Base-by-base conservation (phyloP, 2,113 vertebrate species). In the Natator depressus region DNA sequence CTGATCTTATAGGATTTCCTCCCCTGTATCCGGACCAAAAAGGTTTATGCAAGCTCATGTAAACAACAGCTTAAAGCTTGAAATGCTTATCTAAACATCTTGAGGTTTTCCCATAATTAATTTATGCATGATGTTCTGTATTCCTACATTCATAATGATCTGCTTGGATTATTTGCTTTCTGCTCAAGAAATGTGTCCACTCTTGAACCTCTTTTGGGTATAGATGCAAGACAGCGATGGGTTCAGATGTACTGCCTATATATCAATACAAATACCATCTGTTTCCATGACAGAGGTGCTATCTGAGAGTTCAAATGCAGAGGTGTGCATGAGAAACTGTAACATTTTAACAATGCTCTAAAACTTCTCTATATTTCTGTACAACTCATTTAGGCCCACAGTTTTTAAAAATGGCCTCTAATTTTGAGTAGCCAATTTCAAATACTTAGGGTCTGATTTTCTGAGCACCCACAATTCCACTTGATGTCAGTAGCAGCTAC, bases 1-100 rank as follows among this genome's bases (percentile, higher is more conserved):
- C 42, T 76, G 24, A 27, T 76, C 6, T 76, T 76, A 65, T 38
- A 95, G 46, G 46, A 87, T 93, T 93, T 96, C 83, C 80, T 90
- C 46, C 72, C 79, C 80, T 50, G 42, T 78, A 47, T 29, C 25
- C 13, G 27, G 24, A 78, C 24, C 42, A 46, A 47, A 47, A 47
- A 47, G 12, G 24, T 46, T 78, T 29, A 78, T 14, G 13, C 42
- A 78, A 78, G 42, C 75, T 47, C 75, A 47, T 78, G 42, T 78
- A 47, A 47, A 3, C 4, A 25, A 53, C 3, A 81, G 22, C 53
- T 10, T 88, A 12, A 54, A 57, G 80, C 19, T 55, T 91, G 47
- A 78, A 90, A 90, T 46, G 5, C 1, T 0, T 62, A 53, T 80
- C 91, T 7, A 69, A 62, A 89, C 0, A 13, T 72, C 76, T 93